Evolutionary conservation across 2,888 invertebrate species (phyloP).

Genomic region (Chouioia cunea): DNA sequence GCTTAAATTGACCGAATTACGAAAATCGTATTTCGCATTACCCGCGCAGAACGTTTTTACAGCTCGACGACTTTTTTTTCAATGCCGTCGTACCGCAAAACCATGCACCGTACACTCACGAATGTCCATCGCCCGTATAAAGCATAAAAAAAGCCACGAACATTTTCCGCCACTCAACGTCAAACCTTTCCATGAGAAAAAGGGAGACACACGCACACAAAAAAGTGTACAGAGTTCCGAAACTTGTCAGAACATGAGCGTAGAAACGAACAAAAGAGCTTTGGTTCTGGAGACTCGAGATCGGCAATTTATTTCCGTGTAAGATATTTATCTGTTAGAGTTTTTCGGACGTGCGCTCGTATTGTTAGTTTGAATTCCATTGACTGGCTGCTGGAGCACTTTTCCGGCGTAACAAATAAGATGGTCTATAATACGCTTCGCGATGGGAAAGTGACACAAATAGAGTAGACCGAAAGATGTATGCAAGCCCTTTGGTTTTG

Average conservation of each 20-base stretch:
- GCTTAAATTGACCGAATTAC: constrained; percentile 14
- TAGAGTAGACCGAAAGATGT: constrained; percentile 6
- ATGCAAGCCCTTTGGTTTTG: constrained; percentile 31
- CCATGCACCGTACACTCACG: too few species aligned
- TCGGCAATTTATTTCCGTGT: constrained; percentile 59
- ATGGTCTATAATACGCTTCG: constrained; percentile 49
- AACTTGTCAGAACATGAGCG: constrained; percentile 53
- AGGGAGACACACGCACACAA: constrained; percentile 8
- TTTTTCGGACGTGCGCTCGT: constrained; percentile 48
- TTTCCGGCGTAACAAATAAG: constrained; percentile 52
- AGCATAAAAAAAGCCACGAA: constrained; percentile 33
- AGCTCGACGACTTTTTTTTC: neutral
- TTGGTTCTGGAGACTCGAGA: constrained; percentile 45
- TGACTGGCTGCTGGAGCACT: neutral
- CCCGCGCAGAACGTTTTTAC: constrained; percentile 7
- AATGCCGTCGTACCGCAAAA: constrained; percentile 1
- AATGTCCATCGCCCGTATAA: constrained; percentile 12
- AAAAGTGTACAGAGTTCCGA: constrained; percentile 33
- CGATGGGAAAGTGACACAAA: constrained; percentile 29
- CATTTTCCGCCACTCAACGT: constrained; percentile 62
- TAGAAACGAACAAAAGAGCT: constrained; percentile 50
- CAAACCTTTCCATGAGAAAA: constrained; percentile 41
- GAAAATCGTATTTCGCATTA: constrained; percentile 18
- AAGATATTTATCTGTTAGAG: constrained; percentile 61
- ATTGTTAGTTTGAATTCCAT: constrained; percentile 49